Evolutionary conservation across 2,797 vertebrate species (phyloP), one percentile per base, ranked within the genome.

Genomic region (Hirundo rustica): DNA sequence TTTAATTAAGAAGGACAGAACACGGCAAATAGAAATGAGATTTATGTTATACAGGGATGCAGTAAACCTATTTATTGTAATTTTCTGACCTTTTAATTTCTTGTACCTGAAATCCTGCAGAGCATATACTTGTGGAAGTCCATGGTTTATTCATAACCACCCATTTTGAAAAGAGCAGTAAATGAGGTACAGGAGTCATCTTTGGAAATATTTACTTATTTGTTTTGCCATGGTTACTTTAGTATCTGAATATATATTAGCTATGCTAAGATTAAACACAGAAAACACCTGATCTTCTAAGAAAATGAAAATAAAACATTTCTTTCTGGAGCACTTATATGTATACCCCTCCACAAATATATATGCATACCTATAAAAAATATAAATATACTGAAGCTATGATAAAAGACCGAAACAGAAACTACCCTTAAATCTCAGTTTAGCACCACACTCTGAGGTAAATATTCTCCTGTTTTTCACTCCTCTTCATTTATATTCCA

Each of bases 61-160:
- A 61, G 14, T 65, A 62, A 88, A 68, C 1, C 7, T 58, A 58
- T 58, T 70, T 51, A 65, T 54, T 68, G 13, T 61, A 92, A 84
- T 91, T 85, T 32, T 89, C 76, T 70, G 36, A 80, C 65, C 61
- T 90, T 80, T 85, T 78, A 83, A 88, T 50, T 76, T 57, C 86
- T 89, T 87, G 15, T 51, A 54, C 58, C 60, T 72, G 84, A 94
- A 95, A 91, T 84, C 29, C 61, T 70, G 61, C 78, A 71, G 65
- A 77, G 81, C 14, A 2, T 18, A 34, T 45, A 54, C 47, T 55
- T 80, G 11, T 4, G 23, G 67, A 94, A 85, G 36, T 36, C 93
- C 94, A 93, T 76, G 47, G 58, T 84, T 92, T 97, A 85, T 95
- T 96, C 85, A 96, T 94, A 86, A 76, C 44, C 58, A 76, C 47